Evolutionary conservation across 1,140 invertebrate species (phyloP).

Genomic region (Drosophila parvula): DNA sequence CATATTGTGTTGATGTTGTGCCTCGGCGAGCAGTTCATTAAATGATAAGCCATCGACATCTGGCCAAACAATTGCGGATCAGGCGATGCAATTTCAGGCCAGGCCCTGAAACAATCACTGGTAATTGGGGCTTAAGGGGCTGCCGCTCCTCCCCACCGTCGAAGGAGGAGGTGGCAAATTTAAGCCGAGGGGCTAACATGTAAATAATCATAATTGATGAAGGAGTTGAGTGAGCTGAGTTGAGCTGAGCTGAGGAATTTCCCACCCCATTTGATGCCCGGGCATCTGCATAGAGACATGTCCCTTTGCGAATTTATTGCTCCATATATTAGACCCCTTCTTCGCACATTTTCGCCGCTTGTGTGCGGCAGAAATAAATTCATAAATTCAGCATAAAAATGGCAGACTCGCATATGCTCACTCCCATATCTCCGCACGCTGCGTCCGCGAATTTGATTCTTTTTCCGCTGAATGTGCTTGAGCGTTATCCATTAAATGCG

Average conservation of each 20-base stretch:
- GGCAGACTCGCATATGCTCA: slow-evolving; percentile 46
- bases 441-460: slow-evolving; percentile 42
- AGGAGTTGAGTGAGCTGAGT: slow-evolving; percentile 25
- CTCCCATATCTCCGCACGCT: slow-evolving; percentile 12
- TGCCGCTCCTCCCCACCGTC: too few species aligned
- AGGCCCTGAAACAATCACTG: slow-evolving; percentile 31
- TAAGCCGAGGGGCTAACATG: slow-evolving; percentile 11
- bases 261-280: not conserved
- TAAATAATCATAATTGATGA: slow-evolving; percentile 42
- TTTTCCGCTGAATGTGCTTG: slow-evolving; percentile 62
- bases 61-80: slow-evolving; percentile 53
- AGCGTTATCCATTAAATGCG: slow-evolving; percentile 78
- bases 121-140: slow-evolving; percentile 22
- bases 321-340: slow-evolving; percentile 34
- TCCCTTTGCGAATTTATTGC: slow-evolving; percentile 39
- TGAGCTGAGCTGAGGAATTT: not conserved
- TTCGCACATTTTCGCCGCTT: slow-evolving; percentile 17
- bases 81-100: slow-evolving; percentile 36
- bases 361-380: slow-evolving; percentile 29
- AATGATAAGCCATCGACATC: slow-evolving; percentile 75
- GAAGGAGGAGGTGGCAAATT: not conserved
- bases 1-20: slow-evolving; percentile 45
- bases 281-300: slow-evolving; percentile 40
- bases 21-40: slow-evolving; percentile 62
- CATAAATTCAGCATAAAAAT: slow-evolving; percentile 53